Percentiles rank a stretch among this genome's conserved stretches.
phyloP scores from a whole-genome alignment of 2,888 invertebrate species.

The Parnassius glacialis region DNA sequence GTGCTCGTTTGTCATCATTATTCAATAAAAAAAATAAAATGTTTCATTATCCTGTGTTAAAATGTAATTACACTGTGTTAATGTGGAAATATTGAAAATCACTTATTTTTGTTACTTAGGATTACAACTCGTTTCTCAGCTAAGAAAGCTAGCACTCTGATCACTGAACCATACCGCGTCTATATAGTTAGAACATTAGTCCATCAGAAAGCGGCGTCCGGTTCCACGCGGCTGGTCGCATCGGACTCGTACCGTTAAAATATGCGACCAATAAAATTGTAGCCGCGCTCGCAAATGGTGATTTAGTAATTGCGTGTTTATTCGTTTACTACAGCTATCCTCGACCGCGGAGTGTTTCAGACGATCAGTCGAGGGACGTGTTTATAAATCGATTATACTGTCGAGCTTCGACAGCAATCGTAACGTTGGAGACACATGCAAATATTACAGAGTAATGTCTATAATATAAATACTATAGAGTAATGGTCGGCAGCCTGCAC shows the following conservation, averaged over 20 bases:
- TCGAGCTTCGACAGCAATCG: background rate
- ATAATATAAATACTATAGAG: background rate
- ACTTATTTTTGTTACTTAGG: background rate
- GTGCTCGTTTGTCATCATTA: too few relatives aligned
- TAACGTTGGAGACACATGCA: slow-evolving; percentile 4
- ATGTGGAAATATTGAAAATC: too few relatives aligned
- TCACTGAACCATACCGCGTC: background rate
- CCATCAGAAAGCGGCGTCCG: slow-evolving; percentile 33
- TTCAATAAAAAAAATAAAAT: too few relatives aligned
- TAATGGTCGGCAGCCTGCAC: background rate
- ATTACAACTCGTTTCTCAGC: background rate
- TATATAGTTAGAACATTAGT: slow-evolving; percentile 15
- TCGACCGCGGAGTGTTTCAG: slow-evolving; percentile 5
- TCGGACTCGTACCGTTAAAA: slow-evolving; percentile 53
- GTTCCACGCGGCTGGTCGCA: slow-evolving; percentile 40
- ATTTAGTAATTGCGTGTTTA: slow-evolving; percentile 67
- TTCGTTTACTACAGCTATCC: slow-evolving; percentile 46
- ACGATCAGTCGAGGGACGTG: background rate
- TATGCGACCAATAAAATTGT: slow-evolving; percentile 58
- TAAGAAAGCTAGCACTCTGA: background rate
- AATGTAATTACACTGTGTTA: too few relatives aligned
- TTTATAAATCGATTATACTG: slow-evolving; percentile 19
- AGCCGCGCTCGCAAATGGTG: slow-evolving; percentile 55
- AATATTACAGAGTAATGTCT: background rate
- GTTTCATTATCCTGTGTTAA: too few relatives aligned